phyloP scores from a whole-genome alignment of 2,888 invertebrate genomes.

The Mamestra brassicae region DNA sequence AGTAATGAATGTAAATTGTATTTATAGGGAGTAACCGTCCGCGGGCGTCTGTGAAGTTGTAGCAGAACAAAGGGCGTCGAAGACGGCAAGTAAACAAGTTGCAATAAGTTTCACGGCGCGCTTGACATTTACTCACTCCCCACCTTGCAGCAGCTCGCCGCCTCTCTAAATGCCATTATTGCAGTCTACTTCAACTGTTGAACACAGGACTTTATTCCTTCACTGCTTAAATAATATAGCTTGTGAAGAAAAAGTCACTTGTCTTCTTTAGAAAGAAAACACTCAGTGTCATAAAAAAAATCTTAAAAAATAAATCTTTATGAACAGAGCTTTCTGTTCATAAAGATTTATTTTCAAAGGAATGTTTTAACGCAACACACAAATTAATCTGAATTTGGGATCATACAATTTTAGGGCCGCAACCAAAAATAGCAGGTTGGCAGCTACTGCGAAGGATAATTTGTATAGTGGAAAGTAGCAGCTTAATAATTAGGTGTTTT shows the following conservation, averaged over 20 bases:
- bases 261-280: slow-evolving; percentile 41
- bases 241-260: slow-evolving; percentile 54
- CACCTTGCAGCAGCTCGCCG: slow-evolving; percentile 66
- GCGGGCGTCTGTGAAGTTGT: slow-evolving; percentile 84
- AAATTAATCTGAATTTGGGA: too few relatives aligned
- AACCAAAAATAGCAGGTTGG: too few relatives aligned
- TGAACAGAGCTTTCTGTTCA: slow-evolving; percentile 1
- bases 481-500: too few relatives aligned
- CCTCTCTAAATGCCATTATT: slow-evolving; percentile 80
- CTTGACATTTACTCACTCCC: slow-evolving; percentile 76
- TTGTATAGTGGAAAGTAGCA: not conserved
- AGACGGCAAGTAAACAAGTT: slow-evolving; percentile 87
- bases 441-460: not conserved
- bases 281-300: slow-evolving; percentile 1
- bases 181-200: slow-evolving; percentile 73
- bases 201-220: slow-evolving; percentile 54
- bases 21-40: slow-evolving; percentile 83
- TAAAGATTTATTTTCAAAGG: slow-evolving; percentile 4
- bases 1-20: slow-evolving; percentile 86
- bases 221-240: slow-evolving; percentile 57
- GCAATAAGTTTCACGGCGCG: slow-evolving; percentile 84
- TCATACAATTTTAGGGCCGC: too few relatives aligned
- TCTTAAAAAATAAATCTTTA: too few relatives aligned
- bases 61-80: slow-evolving; percentile 83
- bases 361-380: too few relatives aligned